Conservation (phyloP, 2,888 invertebrate species). For the Cephalotes varians region DNA sequence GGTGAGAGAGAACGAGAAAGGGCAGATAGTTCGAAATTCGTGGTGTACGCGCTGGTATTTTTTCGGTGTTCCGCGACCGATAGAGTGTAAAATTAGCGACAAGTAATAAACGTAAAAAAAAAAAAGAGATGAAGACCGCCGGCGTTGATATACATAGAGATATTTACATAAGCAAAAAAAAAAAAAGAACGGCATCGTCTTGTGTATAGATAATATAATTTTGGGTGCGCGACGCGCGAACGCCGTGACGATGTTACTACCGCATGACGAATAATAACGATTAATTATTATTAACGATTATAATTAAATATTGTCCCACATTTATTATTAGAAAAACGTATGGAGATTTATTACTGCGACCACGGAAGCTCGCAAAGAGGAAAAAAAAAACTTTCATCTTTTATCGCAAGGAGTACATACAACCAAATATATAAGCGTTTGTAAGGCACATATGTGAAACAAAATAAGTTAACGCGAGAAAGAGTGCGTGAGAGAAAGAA, state of each 20-base stretch:
- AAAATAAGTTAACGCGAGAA: constrained; percentile 45
- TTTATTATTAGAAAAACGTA: constrained; percentile 44
- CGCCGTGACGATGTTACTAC: constrained; percentile 41
- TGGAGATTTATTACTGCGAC: constrained; percentile 46
- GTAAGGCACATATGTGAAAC: constrained; percentile 48
- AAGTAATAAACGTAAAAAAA: constrained; percentile 32
- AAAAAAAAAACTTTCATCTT: constrained; percentile 49
- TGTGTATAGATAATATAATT: constrained; percentile 46
- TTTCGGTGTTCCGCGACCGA: constrained; percentile 39
- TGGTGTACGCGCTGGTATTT: constrained; percentile 44
- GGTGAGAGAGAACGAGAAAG: neutral
- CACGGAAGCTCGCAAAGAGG: constrained; percentile 33
- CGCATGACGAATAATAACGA: constrained; percentile 38
- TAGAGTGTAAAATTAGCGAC: constrained; percentile 40
- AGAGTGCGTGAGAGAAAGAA: constrained; percentile 23
- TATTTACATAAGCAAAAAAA: constrained; percentile 30
- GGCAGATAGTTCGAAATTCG: constrained; percentile 5
- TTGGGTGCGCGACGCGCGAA: constrained; percentile 23
- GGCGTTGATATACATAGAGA: constrained; percentile 21
- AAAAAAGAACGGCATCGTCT: constrained; percentile 19
- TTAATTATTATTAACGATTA: constrained; percentile 50
- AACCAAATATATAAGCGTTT: constrained; percentile 60
- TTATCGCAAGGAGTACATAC: constrained; percentile 31
- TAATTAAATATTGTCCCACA: constrained; percentile 44
- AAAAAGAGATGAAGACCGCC: constrained; percentile 8